Base-by-base conservation (phyloP, 2,797 vertebrate species). In the Catharus ustulatus region DNA sequence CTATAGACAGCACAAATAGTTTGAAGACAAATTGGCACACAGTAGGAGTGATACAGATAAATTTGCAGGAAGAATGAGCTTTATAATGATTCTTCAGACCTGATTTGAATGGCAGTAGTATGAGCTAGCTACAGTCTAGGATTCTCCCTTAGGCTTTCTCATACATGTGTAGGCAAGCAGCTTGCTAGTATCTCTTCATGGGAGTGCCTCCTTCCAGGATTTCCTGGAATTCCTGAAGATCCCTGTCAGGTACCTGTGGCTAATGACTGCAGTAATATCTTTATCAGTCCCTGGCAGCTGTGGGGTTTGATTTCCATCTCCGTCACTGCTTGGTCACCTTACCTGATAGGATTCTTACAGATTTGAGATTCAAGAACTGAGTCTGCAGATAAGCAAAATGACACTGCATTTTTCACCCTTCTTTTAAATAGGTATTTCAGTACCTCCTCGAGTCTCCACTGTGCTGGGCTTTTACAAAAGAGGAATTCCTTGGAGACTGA, bases 211-310 rank as follows among this genome's bases (percentile, higher is more conserved):
- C 80, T 84, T 48, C 69, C 4, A 12, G 93, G 87, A 42, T 91
- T 80, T 75, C 73, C 79, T 77, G 46, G 68, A 72, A 52, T 94
- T 93, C 91, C 82, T 22, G 7, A 46, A 52, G 84, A 92, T 94
- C 58, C 36, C 34, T 61, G 13, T 69, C 48, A 82, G 57, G 75
- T 81, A 85, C 61, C 76, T 78, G 49, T 67, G 34, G 59, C 43
- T 86, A 27, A 57, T 48, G 64, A 34, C 23, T 81, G 16, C 58
- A 48, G 40, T 55, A 73, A 59, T 38, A 66, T 38, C 68, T 80
- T 89, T 93, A 93, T 96, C 94, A 86, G 66, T 86, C 59, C 10
- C 76, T 93, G 89, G 23, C 91, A 93, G 85, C 79, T 84, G 83
- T 54, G 42, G 72, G 76, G 66, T 77, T 80, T 85, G n/a, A 81